These are phyloP conservation scores for Pantherophis guttatus DNA, from an alignment of 2,113 vertebrate species.

Conservation along the genomic window DNA sequence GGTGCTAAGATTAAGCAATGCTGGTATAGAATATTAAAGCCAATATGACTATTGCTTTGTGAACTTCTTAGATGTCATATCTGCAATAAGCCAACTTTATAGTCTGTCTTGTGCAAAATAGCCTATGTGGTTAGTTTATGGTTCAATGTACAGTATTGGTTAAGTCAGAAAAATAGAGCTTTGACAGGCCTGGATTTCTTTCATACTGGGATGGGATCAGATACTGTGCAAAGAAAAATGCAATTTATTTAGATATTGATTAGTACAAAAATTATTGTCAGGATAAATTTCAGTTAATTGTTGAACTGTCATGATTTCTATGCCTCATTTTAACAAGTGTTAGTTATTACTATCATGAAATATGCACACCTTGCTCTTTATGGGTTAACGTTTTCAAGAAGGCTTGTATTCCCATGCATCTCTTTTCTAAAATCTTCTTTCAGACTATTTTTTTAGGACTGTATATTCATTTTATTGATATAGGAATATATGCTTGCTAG, in stretches of 20 bases:
- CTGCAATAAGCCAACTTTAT: background rate
- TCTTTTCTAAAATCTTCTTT: background rate
- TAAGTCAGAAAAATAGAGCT: background rate
- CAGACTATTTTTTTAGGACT: background rate
- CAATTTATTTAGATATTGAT: background rate
- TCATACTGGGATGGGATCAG: background rate
- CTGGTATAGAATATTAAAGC: background rate
- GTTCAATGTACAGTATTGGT: background rate
- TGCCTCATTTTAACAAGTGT: background rate
- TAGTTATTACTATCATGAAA: background rate
- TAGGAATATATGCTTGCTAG: background rate
- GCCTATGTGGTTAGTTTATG: background rate
- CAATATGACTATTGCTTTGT: background rate
- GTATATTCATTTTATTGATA: background rate
- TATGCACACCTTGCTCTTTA: background rate
- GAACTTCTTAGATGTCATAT: background rate
- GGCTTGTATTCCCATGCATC: background rate
- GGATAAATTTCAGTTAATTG: background rate
- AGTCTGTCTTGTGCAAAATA: background rate
- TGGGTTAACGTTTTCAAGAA: background rate
- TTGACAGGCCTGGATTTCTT: background rate
- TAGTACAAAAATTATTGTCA: background rate
- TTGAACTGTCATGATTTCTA: background rate
- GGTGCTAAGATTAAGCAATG: background rate
- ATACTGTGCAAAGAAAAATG: background rate